These are phyloP conservation scores for Calliphora vomitoria DNA, from an alignment of 2,888 invertebrate species.

Conservation along the genomic window DNA sequence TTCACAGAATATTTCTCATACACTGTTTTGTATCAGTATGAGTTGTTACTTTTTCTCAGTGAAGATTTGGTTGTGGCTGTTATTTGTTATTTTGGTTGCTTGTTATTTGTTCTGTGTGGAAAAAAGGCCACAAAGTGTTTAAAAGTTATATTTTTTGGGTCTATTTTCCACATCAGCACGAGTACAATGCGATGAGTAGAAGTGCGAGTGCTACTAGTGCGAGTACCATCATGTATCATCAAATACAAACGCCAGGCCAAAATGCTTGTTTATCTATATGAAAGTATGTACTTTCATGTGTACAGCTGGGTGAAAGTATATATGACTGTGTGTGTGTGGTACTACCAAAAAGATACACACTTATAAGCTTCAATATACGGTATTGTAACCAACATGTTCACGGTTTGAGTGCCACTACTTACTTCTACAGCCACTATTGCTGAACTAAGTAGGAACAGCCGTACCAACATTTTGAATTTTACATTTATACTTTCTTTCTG, in stretches of 20 bases:
- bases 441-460: neutral
- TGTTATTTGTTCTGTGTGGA: slow-evolving; percentile 38
- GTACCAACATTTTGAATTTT: neutral
- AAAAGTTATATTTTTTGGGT: slow-evolving; percentile 58
- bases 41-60: neutral
- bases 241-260: slow-evolving; percentile 23
- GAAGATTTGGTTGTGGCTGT: neutral
- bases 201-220: slow-evolving; percentile 44
- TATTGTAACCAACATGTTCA: slow-evolving; percentile 13
- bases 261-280: neutral
- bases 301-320: neutral
- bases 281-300: neutral
- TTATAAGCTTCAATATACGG: slow-evolving; percentile 34
- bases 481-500: neutral
- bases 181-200: slow-evolving; percentile 41
- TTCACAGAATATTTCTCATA: neutral
- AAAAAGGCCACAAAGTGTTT: slow-evolving; percentile 69
- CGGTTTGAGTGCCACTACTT: slow-evolving; percentile 43
- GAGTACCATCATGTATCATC: slow-evolving; percentile 52
- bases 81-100: slow-evolving; percentile 12
- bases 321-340: neutral
- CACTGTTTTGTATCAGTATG: slow-evolving; percentile 11
- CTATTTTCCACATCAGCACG: slow-evolving; percentile 38
- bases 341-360: neutral
- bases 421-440: slow-evolving; percentile 9